Evolutionary conservation across 2,888 invertebrate genomes (phyloP), one percentile per base, ranked within the genome.

Genomic region (Lasiommata megera): DNA sequence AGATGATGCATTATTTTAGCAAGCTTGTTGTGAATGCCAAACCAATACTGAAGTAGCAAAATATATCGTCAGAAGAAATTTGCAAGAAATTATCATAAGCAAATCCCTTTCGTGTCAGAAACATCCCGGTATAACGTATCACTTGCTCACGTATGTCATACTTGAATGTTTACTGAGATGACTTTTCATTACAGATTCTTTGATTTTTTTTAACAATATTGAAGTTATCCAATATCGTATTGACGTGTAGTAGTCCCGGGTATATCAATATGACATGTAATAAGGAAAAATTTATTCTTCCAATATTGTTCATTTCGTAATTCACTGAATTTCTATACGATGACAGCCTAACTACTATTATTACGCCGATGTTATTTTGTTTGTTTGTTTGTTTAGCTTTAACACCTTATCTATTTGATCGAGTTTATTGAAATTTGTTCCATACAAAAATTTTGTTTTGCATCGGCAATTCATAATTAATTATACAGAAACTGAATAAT

Each of bases 61-160:
- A 23, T 9, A 23, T n/a, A n/a, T 1, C 12, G 8, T 12, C 3
- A 31, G 16, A 29, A 51, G 48, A 3, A 28, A 38, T 41, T 41
- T 12, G 16, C 31, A 9, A 29, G 14, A 41, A n/a, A 52, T 52
- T 40, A 52, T 52, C 52, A 52, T 52, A 52, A 29, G 14, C 40
- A 52, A 41, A 52, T 52, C 52, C 31, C 31, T 52, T 41, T 31
- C 17, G 40, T 31, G 51, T 37, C 51, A 51, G 38, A 51, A 51
- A 9, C 51, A 38, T 51, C 38, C 38, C 9, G 1, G 16, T 16
- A 38, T 71, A 70, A 71, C 71, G 72, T 66, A 61, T 73, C 73
- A 69, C 58, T 37, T 61, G 70, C 50, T 68, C 69, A 72, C 59
- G 51, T 57, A 17, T 48, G 50, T 60, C 62, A 46, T 50, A 53